Percentiles rank a stretch among this genome's conserved stretches.
Evolutionary conservation across 2,797 vertebrate genomes (phyloP).

Genomic region (Schizopygopsis malacanthus): DNA sequence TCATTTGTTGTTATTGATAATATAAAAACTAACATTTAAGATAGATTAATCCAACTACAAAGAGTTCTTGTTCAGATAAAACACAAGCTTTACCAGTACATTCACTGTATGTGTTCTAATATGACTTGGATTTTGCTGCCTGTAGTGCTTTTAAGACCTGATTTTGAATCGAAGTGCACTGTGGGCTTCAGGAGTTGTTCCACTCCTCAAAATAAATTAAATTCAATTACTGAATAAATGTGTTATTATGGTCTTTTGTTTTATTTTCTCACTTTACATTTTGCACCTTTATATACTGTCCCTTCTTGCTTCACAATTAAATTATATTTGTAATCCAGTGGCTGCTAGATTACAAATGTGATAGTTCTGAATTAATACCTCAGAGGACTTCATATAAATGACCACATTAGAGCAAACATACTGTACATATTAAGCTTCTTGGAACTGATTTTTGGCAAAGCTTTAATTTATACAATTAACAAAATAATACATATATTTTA

Average conservation of each 20-base stretch:
- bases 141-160: conserved; percentile 41
- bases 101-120: conserved; percentile 54
- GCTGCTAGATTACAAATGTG: conserved; percentile 20
- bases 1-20: neutral
- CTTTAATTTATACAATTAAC: neutral
- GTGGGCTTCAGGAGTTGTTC: conserved; percentile 54
- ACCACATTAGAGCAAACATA: conserved; percentile 5
- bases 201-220: conserved; percentile 57
- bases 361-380: conserved; percentile 11
- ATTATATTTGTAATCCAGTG: conserved; percentile 4
- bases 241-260: conserved; percentile 26
- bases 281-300: neutral
- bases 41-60: neutral
- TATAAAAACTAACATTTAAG: neutral
- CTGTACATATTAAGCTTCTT: neutral
- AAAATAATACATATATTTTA: neutral
- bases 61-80: neutral
- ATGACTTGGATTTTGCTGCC: conserved; percentile 45
- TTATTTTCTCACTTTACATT: conserved; percentile 19
- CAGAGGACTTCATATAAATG: neutral
- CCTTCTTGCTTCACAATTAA: neutral
- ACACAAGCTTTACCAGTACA: neutral
- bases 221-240: conserved; percentile 62
- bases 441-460: neutral
- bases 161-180: conserved; percentile 54